These are phyloP conservation scores for Temnothorax unifasciatus DNA, from an alignment of 2,888 invertebrate species.

Conservation along the genomic window DNA sequence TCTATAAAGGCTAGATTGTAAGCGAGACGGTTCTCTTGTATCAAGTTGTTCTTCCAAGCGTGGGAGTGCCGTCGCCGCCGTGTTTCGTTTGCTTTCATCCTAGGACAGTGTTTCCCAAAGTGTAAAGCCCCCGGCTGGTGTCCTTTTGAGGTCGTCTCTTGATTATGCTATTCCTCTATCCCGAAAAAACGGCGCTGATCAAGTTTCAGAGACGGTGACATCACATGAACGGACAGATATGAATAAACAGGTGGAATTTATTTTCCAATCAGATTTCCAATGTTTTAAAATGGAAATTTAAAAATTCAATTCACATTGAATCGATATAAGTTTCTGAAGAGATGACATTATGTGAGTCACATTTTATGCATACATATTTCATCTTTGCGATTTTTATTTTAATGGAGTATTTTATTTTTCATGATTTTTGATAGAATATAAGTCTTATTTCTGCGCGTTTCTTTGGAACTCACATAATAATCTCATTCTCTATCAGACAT, in stretches of 20 bases:
- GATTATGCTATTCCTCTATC: background rate
- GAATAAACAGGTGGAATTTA: background rate
- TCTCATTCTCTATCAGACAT: background rate
- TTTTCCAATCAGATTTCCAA: background rate
- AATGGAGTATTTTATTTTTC: slow-evolving; percentile 12
- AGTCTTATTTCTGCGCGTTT: slow-evolving; percentile 6
- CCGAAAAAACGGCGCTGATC: background rate
- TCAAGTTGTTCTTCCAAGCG: slow-evolving; percentile 78
- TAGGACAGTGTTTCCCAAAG: slow-evolving; percentile 75
- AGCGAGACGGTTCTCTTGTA: slow-evolving; percentile 79
- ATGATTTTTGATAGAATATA: background rate
- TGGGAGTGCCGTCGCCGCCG: slow-evolving; percentile 67
- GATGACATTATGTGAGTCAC: background rate
- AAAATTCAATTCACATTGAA: background rate
- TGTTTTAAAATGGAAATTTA: background rate
- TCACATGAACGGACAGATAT: background rate
- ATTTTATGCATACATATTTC: background rate
- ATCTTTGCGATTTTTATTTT: background rate
- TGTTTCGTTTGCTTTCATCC: slow-evolving; percentile 68
- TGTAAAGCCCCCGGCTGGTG: slow-evolving; percentile 6
- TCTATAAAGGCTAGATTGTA: slow-evolving; percentile 80
- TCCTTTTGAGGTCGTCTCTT: background rate
- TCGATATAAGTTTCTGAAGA: background rate
- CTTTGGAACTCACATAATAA: background rate
- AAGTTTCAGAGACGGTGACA: background rate